phyloP scores from a whole-genome alignment of 2,797 vertebrate genomes.

The Gambusia yucatana region DNA sequence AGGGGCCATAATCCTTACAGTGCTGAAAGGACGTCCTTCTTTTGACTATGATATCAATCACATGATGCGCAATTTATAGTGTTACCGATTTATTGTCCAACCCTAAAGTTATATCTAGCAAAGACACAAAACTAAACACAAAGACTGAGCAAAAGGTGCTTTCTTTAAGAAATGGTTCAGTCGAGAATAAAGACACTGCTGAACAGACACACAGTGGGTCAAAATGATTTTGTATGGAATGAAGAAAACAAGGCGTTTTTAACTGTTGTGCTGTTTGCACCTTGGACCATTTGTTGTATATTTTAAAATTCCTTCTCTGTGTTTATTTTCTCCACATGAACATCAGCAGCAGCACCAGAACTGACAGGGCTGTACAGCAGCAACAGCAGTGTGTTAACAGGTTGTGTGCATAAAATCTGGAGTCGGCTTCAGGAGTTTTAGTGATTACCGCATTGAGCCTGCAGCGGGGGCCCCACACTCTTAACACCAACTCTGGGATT shows the following conservation, averaged over 20 bases:
- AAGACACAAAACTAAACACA: neutral
- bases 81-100: no score
- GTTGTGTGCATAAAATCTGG: slow-evolving; percentile 12
- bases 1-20: neutral
- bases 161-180: neutral
- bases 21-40: neutral
- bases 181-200: neutral
- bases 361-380: slow-evolving; percentile 29
- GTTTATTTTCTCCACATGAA: slow-evolving; percentile 26
- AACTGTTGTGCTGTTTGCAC: neutral
- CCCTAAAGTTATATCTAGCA: neutral
- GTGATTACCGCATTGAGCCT: slow-evolving; percentile 57
- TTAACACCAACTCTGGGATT: slow-evolving; percentile 22
- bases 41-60: neutral
- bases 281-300: neutral
- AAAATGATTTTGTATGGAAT: neutral
- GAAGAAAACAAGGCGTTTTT: neutral
- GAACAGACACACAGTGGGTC: neutral
- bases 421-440: slow-evolving; percentile 14
- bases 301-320: slow-evolving; percentile 12
- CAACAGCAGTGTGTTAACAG: slow-evolving; percentile 13
- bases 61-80: no score
- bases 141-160: no score
- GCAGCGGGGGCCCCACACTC: slow-evolving; percentile 44
- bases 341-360: slow-evolving; percentile 17